Evolutionary conservation across 2,888 invertebrate species (phyloP).

Genomic region (Drosophila atroscutellata): DNA sequence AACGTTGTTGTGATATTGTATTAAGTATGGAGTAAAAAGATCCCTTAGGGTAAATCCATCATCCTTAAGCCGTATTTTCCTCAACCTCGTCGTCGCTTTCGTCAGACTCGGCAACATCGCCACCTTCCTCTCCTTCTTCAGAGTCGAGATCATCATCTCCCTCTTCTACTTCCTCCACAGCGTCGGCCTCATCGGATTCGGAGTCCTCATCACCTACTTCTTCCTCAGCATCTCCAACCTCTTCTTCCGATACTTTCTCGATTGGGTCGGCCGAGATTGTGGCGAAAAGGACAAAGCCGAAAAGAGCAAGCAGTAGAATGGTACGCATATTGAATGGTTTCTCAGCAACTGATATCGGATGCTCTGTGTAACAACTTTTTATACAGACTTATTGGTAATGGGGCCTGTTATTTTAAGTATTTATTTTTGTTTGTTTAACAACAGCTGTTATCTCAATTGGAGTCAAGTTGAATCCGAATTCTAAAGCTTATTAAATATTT

Average conservation of each 20-base stretch:
- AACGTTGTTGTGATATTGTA: neutral
- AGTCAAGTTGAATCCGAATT: slow-evolving; percentile 17
- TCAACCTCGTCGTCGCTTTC: neutral
- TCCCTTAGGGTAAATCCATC: neutral
- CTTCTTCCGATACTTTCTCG: neutral
- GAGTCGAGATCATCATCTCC: neutral
- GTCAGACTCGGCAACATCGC: neutral
- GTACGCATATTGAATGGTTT: slow-evolving; percentile 57
- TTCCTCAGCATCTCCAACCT: neutral
- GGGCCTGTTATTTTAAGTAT: slow-evolving; percentile 6
- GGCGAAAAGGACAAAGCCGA: slow-evolving; percentile 62
- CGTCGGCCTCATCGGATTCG: slow-evolving; percentile 5
- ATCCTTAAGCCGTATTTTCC: neutral
- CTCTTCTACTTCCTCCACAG: neutral
- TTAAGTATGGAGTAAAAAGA: neutral
- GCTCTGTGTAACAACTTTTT: slow-evolving; percentile 38
- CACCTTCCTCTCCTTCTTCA: neutral
- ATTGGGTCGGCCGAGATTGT: slow-evolving; percentile 26
- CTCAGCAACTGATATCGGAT: slow-evolving; percentile 53
- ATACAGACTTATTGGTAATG: slow-evolving; percentile 30
- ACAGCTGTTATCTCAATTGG: slow-evolving; percentile 53
- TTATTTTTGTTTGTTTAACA: slow-evolving; percentile 48
- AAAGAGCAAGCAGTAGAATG: slow-evolving; percentile 56
- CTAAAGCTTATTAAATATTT: slow-evolving; percentile 50
- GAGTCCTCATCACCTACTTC: neutral